Conservation (phyloP, 2,113 vertebrate species). For the Cebidichthys violaceus region DNA sequence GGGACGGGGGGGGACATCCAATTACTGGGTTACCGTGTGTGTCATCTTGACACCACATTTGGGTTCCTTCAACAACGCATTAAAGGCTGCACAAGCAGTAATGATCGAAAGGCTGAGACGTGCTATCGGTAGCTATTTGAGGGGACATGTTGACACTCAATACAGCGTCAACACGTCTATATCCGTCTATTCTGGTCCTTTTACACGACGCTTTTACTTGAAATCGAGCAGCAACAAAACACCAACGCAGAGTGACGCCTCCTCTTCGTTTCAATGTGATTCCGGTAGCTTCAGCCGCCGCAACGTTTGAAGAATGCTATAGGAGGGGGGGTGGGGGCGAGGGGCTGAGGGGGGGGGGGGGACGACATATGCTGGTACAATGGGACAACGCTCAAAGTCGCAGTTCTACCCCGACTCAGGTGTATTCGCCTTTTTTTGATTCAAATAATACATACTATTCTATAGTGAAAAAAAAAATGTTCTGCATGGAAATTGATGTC, state of each 20-base stretch:
- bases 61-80: conserved; percentile 53
- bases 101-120: conserved; percentile 44
- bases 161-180: conserved; percentile 38
- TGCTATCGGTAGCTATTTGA: conserved; percentile 11
- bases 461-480: background rate
- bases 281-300: background rate
- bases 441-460: background rate
- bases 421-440: background rate
- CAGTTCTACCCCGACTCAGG: no score
- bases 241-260: background rate
- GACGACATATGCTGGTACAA: background rate
- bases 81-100: conserved; percentile 45
- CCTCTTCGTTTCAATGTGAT: background rate
- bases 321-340: background rate
- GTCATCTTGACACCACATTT: conserved; percentile 69
- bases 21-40: conserved; percentile 73
- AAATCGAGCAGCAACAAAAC: conserved; percentile 20
- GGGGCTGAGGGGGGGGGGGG: background rate
- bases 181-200: conserved; percentile 30
- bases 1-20: conserved; percentile 57
- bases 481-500: background rate
- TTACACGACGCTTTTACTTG: conserved; percentile 5
- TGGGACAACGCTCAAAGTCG: background rate
- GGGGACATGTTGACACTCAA: no score
- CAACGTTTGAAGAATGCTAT: background rate